phyloP scores from a whole-genome alignment of 37 sponge, comb jelly and placozoan species.

The Oscarella lobularis region DNA sequence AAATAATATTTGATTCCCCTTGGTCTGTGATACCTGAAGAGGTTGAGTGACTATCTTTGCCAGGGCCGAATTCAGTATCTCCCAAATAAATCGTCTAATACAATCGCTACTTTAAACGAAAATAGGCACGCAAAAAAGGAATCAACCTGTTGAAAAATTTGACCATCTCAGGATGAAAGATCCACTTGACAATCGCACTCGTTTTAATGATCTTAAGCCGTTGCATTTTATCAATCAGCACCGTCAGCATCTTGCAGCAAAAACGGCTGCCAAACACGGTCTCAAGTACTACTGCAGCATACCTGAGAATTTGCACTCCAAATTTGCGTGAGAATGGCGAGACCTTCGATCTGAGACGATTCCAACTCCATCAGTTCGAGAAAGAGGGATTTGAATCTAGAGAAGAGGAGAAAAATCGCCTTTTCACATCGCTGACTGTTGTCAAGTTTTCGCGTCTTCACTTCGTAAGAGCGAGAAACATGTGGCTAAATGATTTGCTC shows the following conservation, averaged over 20 bases:
- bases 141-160: neutral
- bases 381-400: constrained; percentile 52
- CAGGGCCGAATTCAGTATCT: neutral
- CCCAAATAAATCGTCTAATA: neutral
- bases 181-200: neutral
- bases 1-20: too few species aligned
- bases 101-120: too few species aligned
- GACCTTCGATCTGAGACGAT: constrained; percentile 25
- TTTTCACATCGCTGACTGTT: neutral
- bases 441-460: constrained; percentile 11
- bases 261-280: neutral
- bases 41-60: neutral
- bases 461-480: constrained; percentile 64
- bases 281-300: neutral
- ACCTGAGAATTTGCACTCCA: constrained; percentile 44
- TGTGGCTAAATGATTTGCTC: constrained; percentile 72
- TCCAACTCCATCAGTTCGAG: constrained; percentile 31
- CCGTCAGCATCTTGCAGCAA: neutral
- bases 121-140: too few species aligned
- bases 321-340: constrained; percentile 45
- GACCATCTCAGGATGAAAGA: neutral
- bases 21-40: too few species aligned
- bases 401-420: neutral
- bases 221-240: neutral
- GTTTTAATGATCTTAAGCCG: neutral